Conservation (phyloP, 2,888 invertebrate species). For the Harpalus rubripes region DNA sequence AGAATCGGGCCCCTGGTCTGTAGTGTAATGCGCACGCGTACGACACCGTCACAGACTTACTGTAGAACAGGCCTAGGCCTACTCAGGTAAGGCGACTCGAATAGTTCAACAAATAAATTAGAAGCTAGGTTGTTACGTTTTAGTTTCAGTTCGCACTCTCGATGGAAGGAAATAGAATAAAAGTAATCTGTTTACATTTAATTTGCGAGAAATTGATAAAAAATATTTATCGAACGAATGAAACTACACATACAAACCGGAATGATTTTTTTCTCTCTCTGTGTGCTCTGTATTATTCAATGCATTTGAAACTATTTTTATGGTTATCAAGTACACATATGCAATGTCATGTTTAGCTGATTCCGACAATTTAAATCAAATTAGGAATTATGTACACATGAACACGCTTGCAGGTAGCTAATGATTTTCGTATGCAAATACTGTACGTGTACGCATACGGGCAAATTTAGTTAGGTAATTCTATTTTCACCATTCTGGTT, state of each 20-base stretch:
- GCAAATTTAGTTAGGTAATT: background rate
- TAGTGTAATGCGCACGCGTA: too few relatives aligned
- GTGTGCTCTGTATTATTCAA: background rate
- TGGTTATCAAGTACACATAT: background rate
- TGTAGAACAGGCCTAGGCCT: too few relatives aligned
- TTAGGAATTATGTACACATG: conserved; percentile 8
- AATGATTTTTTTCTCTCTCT: background rate
- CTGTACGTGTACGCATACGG: background rate
- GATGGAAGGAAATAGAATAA: background rate
- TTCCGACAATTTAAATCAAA: conserved; percentile 5
- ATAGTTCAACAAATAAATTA: background rate
- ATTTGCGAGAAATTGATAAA: background rate
- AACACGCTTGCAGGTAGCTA: background rate
- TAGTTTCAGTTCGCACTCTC: background rate
- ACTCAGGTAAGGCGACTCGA: background rate
- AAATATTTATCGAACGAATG: background rate
- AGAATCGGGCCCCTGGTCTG: too few relatives aligned
- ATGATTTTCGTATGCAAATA: background rate
- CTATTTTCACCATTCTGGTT: background rate
- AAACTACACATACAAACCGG: background rate
- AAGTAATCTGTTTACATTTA: background rate
- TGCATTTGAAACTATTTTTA: background rate
- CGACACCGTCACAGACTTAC: too few relatives aligned
- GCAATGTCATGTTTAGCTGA: conserved; percentile 16
- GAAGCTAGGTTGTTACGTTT: background rate